Conservation (phyloP, 1,140 invertebrate species). For the Rhyacophila brunnea region DNA sequence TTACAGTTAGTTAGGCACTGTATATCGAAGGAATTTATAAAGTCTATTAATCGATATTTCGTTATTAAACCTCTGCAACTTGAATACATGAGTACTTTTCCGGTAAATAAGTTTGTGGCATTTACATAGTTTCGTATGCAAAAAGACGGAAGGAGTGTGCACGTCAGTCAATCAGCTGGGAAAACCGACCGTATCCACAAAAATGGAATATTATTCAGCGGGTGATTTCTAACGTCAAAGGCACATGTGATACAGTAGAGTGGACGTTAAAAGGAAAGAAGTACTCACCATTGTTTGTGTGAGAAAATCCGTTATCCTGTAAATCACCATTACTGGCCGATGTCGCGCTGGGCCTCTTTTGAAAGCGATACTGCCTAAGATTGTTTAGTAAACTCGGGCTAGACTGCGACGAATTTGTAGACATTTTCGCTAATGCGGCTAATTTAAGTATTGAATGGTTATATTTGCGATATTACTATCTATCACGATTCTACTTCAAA, state of each 20-base stretch:
- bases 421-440: slow-evolving; percentile 1
- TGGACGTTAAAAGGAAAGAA: slow-evolving; percentile 43
- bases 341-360: slow-evolving; percentile 45
- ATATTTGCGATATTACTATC: too few species aligned
- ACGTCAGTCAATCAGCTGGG: slow-evolving; percentile 15
- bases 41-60: too few species aligned
- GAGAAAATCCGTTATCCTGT: slow-evolving; percentile 15
- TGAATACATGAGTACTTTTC: too few species aligned
- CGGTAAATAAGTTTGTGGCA: too few species aligned
- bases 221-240: slow-evolving; percentile 21
- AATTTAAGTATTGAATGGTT: too few species aligned
- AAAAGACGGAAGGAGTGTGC: too few species aligned
- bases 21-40: too few species aligned
- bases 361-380: slow-evolving; percentile 53
- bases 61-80: too few species aligned
- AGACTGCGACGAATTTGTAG: slow-evolving; percentile 30
- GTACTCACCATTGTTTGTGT: slow-evolving; percentile 25
- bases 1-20: too few species aligned
- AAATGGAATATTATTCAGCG: slow-evolving; percentile 4
- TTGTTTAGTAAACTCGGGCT: slow-evolving; percentile 51
- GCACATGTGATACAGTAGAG: slow-evolving; percentile 32
- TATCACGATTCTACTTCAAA: too few species aligned
- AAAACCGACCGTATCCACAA: slow-evolving; percentile 1
- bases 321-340: slow-evolving; percentile 36
- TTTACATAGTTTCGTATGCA: too few species aligned